Conservation (phyloP, 2,888 invertebrate species). For the Torymus aiolomorphi region DNA sequence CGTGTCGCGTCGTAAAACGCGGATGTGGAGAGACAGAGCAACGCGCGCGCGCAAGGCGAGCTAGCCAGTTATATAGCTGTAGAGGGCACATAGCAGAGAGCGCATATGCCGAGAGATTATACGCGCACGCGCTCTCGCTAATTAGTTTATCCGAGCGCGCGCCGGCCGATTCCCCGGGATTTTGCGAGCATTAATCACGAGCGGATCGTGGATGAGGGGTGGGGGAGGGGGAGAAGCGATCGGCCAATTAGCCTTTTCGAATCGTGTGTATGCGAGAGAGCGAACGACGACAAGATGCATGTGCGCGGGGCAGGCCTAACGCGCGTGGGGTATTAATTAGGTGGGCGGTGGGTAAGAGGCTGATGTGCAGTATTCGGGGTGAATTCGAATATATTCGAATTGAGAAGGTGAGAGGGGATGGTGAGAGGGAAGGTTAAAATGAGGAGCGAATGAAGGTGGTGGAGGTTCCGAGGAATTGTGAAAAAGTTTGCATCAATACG, state of each 20-base stretch:
- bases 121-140: slow-evolving; percentile 59
- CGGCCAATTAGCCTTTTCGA: slow-evolving; percentile 46
- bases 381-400: too few relatives aligned
- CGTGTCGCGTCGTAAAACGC: slow-evolving; percentile 47
- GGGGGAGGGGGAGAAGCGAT: slow-evolving; percentile 15
- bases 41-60: background rate
- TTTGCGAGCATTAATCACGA: slow-evolving; percentile 39
- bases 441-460: too few relatives aligned
- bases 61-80: background rate
- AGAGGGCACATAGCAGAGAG: background rate
- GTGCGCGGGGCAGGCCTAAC: too few relatives aligned
- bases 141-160: slow-evolving; percentile 69
- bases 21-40: slow-evolving; percentile 2
- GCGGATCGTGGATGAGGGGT: background rate
- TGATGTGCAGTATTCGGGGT: too few relatives aligned
- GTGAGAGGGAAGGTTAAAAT: too few relatives aligned
- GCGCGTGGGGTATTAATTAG: slow-evolving; percentile 12
- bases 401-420: too few relatives aligned
- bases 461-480: too few relatives aligned
- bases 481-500: too few relatives aligned
- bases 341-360: background rate
- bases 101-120: slow-evolving; percentile 42
- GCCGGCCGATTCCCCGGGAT: slow-evolving; percentile 55
- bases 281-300: too few relatives aligned
- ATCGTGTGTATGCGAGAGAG: background rate